Percentiles rank a stretch among this genome's conserved stretches.
phyloP scores from a whole-genome alignment of 2,797 vertebrate species.

The Yasuhikotakia modesta region DNA sequence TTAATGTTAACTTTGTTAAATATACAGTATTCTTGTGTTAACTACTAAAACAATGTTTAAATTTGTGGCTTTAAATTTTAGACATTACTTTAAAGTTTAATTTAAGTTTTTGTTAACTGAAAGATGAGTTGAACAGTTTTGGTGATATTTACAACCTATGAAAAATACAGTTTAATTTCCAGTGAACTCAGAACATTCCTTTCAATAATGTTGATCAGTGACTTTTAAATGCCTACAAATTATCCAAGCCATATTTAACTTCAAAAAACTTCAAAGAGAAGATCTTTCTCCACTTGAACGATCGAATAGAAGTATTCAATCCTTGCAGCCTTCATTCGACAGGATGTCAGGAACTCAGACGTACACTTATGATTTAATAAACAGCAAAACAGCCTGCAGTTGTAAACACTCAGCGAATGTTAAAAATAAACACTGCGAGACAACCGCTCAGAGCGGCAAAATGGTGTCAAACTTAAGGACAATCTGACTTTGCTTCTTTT shows the following conservation, averaged over 20 bases:
- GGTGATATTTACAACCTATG: too few relatives aligned
- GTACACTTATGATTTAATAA: constrained; percentile 51
- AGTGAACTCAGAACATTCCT: background rate
- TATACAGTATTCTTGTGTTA: background rate
- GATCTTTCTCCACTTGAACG: background rate
- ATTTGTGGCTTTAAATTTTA: too few relatives aligned
- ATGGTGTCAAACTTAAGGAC: background rate
- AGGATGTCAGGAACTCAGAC: constrained; percentile 28
- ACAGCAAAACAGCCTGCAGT: constrained; percentile 37
- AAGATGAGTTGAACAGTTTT: too few relatives aligned
- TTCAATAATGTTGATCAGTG: background rate
- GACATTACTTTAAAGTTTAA: too few relatives aligned
- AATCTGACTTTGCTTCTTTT: background rate
- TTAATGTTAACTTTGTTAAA: background rate
- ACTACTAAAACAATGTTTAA: too few relatives aligned
- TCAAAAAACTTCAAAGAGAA: background rate
- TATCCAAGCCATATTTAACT: background rate
- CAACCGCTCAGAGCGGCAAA: background rate
- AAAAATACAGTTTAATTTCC: background rate
- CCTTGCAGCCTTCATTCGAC: constrained; percentile 36
- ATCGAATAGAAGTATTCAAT: constrained; percentile 20
- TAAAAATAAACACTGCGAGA: background rate
- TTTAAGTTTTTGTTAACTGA: too few relatives aligned
- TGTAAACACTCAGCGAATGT: constrained; percentile 33
- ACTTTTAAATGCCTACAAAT: background rate